phyloP scores from a whole-genome alignment of 92 coral and sea anemone genomes.

The Phymanthus crucifer region DNA sequence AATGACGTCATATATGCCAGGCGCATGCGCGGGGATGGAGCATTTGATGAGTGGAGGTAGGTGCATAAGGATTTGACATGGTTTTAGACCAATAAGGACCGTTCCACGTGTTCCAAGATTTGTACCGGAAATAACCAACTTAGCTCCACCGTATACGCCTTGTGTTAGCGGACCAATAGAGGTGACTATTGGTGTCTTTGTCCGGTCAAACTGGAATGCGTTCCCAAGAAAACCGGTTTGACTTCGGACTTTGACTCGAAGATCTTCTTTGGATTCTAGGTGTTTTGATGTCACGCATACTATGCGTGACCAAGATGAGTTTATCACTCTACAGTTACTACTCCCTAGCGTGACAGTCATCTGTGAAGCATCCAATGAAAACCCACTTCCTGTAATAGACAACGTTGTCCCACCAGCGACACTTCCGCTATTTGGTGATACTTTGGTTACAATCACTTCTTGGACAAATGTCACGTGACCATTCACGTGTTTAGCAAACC shows the following conservation, averaged over 20 bases:
- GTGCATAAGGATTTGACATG: slow-evolving; percentile 54
- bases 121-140: slow-evolving; percentile 43
- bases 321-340: slow-evolving; percentile 44
- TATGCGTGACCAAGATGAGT: slow-evolving; percentile 52
- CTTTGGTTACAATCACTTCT: slow-evolving; percentile 25
- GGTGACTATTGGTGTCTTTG: slow-evolving; percentile 19
- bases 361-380: slow-evolving; percentile 37
- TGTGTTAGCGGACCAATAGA: slow-evolving; percentile 37
- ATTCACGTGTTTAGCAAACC: slow-evolving; percentile 49
- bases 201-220: slow-evolving; percentile 45
- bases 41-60: slow-evolving; percentile 49
- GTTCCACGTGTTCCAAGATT: slow-evolving; percentile 47
- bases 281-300: slow-evolving; percentile 69
- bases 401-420: slow-evolving; percentile 63
- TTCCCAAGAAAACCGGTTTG: slow-evolving; percentile 27
- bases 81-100: slow-evolving; percentile 60
- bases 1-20: slow-evolving; percentile 73
- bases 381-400: slow-evolving; percentile 65
- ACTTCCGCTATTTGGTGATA: slow-evolving; percentile 59
- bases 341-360: slow-evolving; percentile 62
- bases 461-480: slow-evolving; percentile 42
- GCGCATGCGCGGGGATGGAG: slow-evolving; percentile 58
- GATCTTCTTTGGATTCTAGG: slow-evolving; percentile 23
- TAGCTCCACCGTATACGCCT: slow-evolving; percentile 56
- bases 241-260: slow-evolving; percentile 38